Conservation (phyloP, 2,113 vertebrate species). For the Notothenia rossii region DNA sequence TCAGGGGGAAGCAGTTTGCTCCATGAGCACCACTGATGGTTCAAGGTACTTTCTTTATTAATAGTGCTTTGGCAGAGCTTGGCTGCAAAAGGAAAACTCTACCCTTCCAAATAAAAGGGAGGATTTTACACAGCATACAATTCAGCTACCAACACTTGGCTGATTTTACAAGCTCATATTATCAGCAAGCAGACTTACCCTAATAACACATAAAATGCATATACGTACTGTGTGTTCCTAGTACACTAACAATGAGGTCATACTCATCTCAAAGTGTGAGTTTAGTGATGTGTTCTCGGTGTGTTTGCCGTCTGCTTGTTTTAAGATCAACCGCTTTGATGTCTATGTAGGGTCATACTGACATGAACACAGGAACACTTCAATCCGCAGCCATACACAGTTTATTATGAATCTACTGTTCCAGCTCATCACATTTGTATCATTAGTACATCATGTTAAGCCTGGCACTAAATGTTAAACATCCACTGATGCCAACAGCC, state of each 20-base stretch:
- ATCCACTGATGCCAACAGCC: conserved; percentile 29
- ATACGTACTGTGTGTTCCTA: conserved; percentile 25
- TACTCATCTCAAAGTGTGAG: conserved; percentile 17
- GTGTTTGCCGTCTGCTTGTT: conserved; percentile 20
- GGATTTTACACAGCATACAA: conserved; percentile 26
- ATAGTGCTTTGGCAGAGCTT: not conserved
- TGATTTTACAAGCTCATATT: conserved; percentile 44
- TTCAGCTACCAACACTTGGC: conserved; percentile 27
- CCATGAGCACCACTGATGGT: conserved; percentile 18
- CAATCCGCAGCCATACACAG: conserved; percentile 2
- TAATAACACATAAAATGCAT: conserved; percentile 41
- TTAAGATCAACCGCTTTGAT: conserved; percentile 41
- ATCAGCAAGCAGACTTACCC: conserved; percentile 26
- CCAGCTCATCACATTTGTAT: conserved; percentile 55
- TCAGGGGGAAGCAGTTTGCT: conserved; percentile 52
- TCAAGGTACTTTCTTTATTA: conserved; percentile 29
- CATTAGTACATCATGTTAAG: conserved; percentile 52
- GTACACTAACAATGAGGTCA: conserved; percentile 36
- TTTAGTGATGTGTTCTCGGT: not conserved
- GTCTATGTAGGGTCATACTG: conserved; percentile 28
- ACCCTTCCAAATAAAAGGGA: not conserved
- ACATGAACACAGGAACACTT: conserved; percentile 18
- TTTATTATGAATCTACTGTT: conserved; percentile 45
- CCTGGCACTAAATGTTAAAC: conserved; percentile 35
- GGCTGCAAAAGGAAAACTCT: conserved; percentile 20